A percentile compares a stretch with the other conserved stretches of the same genome.
Conservation (phyloP, 2,888 invertebrate genomes). For the Timandra comae region DNA sequence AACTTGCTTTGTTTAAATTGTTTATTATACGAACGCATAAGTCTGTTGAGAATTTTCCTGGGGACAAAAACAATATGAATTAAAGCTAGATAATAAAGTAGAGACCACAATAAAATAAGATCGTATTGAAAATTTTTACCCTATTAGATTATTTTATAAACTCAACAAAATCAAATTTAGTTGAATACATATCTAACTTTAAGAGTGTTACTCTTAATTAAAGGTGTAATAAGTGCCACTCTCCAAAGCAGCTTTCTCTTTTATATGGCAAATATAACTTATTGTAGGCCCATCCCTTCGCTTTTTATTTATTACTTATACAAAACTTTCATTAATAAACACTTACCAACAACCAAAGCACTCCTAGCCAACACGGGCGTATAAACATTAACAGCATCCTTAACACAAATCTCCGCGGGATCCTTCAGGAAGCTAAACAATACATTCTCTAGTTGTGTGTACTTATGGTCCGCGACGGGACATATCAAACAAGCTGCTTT, state of each 20-base stretch:
- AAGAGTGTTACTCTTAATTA: too few relatives aligned
- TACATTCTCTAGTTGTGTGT: conserved; percentile 58
- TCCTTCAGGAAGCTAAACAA: conserved; percentile 64
- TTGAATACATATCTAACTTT: too few relatives aligned
- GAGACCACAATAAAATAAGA: conserved; percentile 1
- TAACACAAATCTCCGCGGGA: conserved; percentile 54
- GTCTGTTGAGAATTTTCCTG: conserved; percentile 64
- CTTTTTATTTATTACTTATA: too few relatives aligned
- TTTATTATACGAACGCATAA: conserved; percentile 48
- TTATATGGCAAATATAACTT: too few relatives aligned
- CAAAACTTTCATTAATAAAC: conserved; percentile 1
- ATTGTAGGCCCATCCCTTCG: too few relatives aligned
- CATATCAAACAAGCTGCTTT: conserved; percentile 61
- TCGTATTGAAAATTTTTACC: too few relatives aligned
- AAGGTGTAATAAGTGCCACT: too few relatives aligned
- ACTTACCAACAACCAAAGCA: conserved; percentile 56
- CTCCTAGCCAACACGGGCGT: conserved; percentile 63
- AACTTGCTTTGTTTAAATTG: conserved; percentile 50
- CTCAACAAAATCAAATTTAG: too few relatives aligned
- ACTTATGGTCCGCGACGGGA: conserved; percentile 63
- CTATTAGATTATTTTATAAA: too few relatives aligned
- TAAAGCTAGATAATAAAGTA: too few relatives aligned
- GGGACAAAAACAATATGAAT: conserved; percentile 22
- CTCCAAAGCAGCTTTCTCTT: too few relatives aligned
- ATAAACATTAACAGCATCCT: conserved; percentile 55